A percentile compares a stretch with the other conserved stretches of the same genome.
These are phyloP conservation scores for Patiria miniata DNA, from an alignment of 35 echinoderm and acorn worm genomes.

Conservation along the genomic window DNA sequence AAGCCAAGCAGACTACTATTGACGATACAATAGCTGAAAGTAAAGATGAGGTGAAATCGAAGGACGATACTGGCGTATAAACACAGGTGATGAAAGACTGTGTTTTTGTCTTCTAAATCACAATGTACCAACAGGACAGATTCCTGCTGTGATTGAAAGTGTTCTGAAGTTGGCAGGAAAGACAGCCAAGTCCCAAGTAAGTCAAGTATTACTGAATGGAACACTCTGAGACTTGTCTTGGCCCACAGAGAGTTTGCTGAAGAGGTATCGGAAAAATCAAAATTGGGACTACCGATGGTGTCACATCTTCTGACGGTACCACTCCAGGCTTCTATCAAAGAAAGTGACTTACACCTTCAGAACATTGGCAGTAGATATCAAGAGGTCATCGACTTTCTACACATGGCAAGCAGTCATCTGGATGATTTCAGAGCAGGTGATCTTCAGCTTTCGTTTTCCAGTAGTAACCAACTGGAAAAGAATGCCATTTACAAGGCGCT, in stretches of 20 bases:
- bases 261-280: background rate
- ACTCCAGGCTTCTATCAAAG: no score
- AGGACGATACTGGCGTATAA: background rate
- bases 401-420: no score
- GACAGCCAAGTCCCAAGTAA: constrained; percentile 26
- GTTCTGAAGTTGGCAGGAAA: background rate
- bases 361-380: no score
- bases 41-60: background rate
- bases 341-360: no score
- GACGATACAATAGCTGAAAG: constrained; percentile 1
- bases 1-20: background rate
- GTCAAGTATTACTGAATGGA: constrained; percentile 30
- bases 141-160: constrained; percentile 17
- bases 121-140: constrained; percentile 29
- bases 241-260: constrained; percentile 27
- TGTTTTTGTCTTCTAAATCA: constrained; percentile 22
- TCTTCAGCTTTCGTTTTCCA: no score
- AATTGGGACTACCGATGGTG: background rate
- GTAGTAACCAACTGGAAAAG: no score
- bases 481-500: no score
- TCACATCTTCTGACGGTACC: no score
- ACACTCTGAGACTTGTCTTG: background rate
- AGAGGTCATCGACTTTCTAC: no score
- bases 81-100: constrained; percentile 15
- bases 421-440: no score